phyloP scores from a whole-genome alignment of 1,140 invertebrate species.

The Trichogramma pretiosum region DNA sequence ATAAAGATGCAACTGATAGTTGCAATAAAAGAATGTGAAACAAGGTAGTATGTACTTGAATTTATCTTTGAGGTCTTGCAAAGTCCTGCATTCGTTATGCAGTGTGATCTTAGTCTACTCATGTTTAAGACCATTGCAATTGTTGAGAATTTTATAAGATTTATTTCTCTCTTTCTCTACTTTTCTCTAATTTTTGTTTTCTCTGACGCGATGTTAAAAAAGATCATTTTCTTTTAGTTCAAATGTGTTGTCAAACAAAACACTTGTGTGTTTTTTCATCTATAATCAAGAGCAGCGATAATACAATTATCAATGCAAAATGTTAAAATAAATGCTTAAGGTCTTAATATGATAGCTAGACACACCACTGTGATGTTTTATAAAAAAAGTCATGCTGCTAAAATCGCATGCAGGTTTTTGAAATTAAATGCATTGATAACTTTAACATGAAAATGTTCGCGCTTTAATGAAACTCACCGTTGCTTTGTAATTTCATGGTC shows the following conservation, averaged over 20 bases:
- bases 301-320: constrained; percentile 25
- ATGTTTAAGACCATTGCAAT: constrained; percentile 25
- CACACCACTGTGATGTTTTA: constrained; percentile 39
- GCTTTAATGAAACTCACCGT: constrained; percentile 12
- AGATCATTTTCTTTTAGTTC: constrained; percentile 20
- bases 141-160: constrained; percentile 34
- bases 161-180: constrained; percentile 13
- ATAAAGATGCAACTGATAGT: no score
- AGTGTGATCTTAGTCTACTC: constrained; percentile 22
- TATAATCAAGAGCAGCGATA: constrained; percentile 19
- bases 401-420: constrained; percentile 30
- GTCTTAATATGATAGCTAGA: constrained; percentile 33
- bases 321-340: no score
- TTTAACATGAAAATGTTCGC: constrained; percentile 4
- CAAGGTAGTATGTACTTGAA: constrained; percentile 29
- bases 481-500: constrained; percentile 12
- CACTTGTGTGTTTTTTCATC: constrained; percentile 32
- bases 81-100: constrained; percentile 32
- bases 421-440: constrained; percentile 12
- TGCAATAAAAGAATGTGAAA: no score
- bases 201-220: constrained; percentile 13
- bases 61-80: constrained; percentile 22
- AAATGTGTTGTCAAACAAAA: no score
- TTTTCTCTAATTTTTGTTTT: not conserved
- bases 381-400: constrained; percentile 23